Conservation (phyloP, 2,888 invertebrate genomes). For the Drosophila limbata region DNA sequence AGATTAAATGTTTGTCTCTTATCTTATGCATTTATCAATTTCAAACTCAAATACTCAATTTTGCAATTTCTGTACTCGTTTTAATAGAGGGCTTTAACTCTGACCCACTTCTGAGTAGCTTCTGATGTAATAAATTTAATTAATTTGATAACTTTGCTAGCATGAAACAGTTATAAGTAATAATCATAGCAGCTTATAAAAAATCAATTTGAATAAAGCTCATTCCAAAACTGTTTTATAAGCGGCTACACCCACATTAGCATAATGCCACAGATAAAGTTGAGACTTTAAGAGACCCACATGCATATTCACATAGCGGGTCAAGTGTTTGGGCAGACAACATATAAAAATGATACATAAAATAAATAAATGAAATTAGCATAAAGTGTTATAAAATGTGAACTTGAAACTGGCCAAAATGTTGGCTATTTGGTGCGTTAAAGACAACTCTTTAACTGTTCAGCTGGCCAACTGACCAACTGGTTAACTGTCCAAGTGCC, state of each 20-base stretch:
- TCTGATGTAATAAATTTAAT: conserved; percentile 6
- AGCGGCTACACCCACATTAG: conserved; percentile 70
- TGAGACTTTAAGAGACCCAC: conserved; percentile 8
- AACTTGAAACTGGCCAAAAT: conserved; percentile 64
- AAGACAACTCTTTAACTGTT: conserved; percentile 20
- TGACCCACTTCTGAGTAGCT: conserved; percentile 5
- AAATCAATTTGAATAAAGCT: conserved; percentile 43
- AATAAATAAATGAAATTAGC: conserved; percentile 55
- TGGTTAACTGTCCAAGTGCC: conserved; percentile 15
- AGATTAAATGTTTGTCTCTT: no score
- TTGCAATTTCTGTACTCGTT: neutral
- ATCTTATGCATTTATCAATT: no score
- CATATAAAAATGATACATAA: conserved; percentile 18
- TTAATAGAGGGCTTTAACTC: neutral
- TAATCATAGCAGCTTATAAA: conserved; percentile 15
- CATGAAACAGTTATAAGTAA: conserved; percentile 62
- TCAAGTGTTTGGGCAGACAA: conserved; percentile 41
- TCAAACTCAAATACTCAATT: neutral
- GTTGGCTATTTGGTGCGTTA: conserved; percentile 36
- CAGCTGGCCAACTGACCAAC: neutral
- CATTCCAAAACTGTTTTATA: conserved; percentile 50
- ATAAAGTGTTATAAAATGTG: conserved; percentile 62
- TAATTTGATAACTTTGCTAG: conserved; percentile 1
- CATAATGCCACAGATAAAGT: conserved; percentile 43
- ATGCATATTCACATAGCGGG: conserved; percentile 41